Percentiles rank a stretch among this genome's conserved stretches.
These are phyloP conservation scores for Lycodopsis pacificus DNA, from an alignment of 2,797 vertebrate species.

Conservation along the genomic window DNA sequence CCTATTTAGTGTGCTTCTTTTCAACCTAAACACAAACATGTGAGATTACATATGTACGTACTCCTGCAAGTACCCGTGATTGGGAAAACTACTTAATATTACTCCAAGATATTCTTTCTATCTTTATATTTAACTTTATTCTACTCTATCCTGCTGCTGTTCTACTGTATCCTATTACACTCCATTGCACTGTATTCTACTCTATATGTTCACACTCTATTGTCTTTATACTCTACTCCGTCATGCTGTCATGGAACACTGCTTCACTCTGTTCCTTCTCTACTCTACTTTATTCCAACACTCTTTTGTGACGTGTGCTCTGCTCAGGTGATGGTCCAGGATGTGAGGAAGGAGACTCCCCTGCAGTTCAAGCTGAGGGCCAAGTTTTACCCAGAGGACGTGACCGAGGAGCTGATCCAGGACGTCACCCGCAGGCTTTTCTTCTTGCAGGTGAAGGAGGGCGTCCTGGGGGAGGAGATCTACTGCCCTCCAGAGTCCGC, in stretches of 20 bases:
- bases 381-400: constrained; percentile 96
- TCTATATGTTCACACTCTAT: not conserved
- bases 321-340: constrained; percentile 91
- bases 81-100: no score
- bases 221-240: not conserved
- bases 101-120: not conserved
- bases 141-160: not conserved
- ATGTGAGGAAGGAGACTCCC: constrained; percentile 91
- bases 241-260: no score
- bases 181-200: not conserved
- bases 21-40: no score
- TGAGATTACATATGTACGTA: not conserved
- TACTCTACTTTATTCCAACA: not conserved
- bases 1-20: not conserved
- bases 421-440: constrained; percentile 96
- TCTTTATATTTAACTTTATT: not conserved
- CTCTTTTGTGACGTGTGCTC: not conserved
- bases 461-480: constrained; percentile 89
- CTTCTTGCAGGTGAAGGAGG: constrained; percentile 95
- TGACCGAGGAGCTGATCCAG: constrained; percentile 95
- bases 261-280: not conserved
- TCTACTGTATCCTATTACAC: not conserved
- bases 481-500: constrained; percentile 97
- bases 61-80: not conserved
- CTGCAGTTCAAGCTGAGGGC: constrained; percentile 93